These are phyloP conservation scores for Nothura maculosa DNA, from an alignment of 2,797 vertebrate species.

Conservation along the genomic window DNA sequence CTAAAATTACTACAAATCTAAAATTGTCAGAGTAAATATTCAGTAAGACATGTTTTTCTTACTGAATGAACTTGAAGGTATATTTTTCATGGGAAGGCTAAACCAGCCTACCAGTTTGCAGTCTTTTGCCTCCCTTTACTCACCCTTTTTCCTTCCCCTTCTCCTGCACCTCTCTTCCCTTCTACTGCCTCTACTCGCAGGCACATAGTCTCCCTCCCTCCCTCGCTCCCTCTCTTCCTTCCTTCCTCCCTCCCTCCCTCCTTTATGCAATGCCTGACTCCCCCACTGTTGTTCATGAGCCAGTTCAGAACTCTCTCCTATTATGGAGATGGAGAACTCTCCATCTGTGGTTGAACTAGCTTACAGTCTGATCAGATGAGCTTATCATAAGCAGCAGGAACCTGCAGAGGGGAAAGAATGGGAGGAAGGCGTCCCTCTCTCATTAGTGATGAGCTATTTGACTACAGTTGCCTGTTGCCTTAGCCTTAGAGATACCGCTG, in stretches of 20 bases:
- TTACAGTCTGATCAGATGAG: neutral
- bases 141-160: neutral
- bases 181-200: neutral
- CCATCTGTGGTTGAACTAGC: neutral
- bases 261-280: neutral
- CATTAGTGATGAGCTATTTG: neutral
- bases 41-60: neutral
- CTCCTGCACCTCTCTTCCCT: neutral
- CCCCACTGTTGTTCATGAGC: accelerated
- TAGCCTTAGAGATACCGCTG: neutral
- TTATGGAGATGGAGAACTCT: neutral
- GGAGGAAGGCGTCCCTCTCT: neutral
- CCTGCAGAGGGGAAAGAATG: neutral
- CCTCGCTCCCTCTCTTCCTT: too few species aligned
- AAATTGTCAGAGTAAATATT: neutral
- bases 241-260: neutral
- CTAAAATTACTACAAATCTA: neutral
- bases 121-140: neutral
- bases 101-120: neutral
- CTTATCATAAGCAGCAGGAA: neutral
- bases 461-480: neutral
- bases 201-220: too few species aligned
- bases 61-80: neutral
- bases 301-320: neutral
- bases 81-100: neutral